Evolutionary conservation across 2,888 invertebrate species (phyloP).

Genomic region (Agonum fuliginosum): DNA sequence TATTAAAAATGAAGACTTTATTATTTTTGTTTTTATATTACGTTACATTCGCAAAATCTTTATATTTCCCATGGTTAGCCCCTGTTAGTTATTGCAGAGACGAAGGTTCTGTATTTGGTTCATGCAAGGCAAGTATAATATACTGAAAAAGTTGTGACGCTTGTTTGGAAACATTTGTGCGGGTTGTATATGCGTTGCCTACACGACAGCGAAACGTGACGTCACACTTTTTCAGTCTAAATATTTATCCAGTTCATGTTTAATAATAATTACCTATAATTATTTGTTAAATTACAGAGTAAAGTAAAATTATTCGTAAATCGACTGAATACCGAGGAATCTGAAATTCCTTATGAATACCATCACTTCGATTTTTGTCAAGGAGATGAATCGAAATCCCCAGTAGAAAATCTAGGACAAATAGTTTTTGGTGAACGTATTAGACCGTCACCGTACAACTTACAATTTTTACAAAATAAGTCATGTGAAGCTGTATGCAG

Average conservation of each 20-base stretch:
- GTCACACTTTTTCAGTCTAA: conserved; percentile 45
- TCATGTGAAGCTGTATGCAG: conserved; percentile 79
- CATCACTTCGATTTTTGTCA: conserved; percentile 97
- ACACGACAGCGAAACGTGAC: too few species aligned
- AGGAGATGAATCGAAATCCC: conserved; percentile 85
- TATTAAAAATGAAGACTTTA: conserved; percentile 57
- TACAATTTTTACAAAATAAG: conserved; percentile 86
- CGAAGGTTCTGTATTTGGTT: conserved; percentile 78
- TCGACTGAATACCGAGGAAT: conserved; percentile 96
- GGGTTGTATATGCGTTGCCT: too few species aligned
- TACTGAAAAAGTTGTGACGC: too few species aligned
- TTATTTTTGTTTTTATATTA: conserved; percentile 49
- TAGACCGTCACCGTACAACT: conserved; percentile 93
- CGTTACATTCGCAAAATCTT: conserved; percentile 71
- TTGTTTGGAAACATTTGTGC: too few species aligned
- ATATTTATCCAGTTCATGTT: conserved; percentile 15
- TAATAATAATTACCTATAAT: background rate
- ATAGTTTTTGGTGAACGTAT: conserved; percentile 99
- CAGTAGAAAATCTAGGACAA: conserved; percentile 98
- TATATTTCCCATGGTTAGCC: conserved; percentile 97
- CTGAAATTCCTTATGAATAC: conserved; percentile 98
- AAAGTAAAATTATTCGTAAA: conserved; percentile 94
- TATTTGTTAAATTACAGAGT: conserved; percentile 79
- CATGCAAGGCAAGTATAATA: conserved; percentile 86
- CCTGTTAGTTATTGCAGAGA: conserved; percentile 96